Conservation (phyloP, 2,888 invertebrate genomes). For the Dastarcus helophoroides region DNA sequence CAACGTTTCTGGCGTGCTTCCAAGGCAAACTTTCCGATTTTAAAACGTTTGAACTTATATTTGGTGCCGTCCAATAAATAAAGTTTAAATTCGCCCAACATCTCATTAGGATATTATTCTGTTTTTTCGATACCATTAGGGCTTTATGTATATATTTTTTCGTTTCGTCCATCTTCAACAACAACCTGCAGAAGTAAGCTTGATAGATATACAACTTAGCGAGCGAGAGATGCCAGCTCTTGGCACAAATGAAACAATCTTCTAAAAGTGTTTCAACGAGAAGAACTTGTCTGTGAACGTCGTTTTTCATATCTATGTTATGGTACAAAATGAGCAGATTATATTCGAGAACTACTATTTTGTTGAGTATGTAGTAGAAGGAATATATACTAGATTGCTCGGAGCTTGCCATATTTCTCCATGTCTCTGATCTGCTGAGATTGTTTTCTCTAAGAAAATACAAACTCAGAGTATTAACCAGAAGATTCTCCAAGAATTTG, state of each 20-base stretch:
- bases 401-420: slow-evolving; percentile 15
- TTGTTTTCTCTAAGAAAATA: slow-evolving; percentile 15
- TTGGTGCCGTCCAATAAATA: slow-evolving; percentile 19
- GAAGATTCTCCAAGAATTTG: slow-evolving; percentile 11
- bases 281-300: neutral
- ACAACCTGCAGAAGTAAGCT: slow-evolving; percentile 18
- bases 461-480: slow-evolving; percentile 16
- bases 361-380: slow-evolving; percentile 4
- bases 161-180: slow-evolving; percentile 6
- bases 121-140: slow-evolving; percentile 13
- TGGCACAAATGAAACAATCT: slow-evolving; percentile 11
- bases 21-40: slow-evolving; percentile 16
- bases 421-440: slow-evolving; percentile 13
- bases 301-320: slow-evolving; percentile 3
- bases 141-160: slow-evolving; percentile 16
- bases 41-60: slow-evolving; percentile 12
- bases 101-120: slow-evolving; percentile 19
- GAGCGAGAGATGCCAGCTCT: slow-evolving; percentile 18
- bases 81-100: slow-evolving; percentile 19
- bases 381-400: slow-evolving; percentile 5
- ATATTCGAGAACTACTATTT: slow-evolving; percentile 5
- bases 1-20: slow-evolving; percentile 18
- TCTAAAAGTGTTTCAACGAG: slow-evolving; percentile 9
- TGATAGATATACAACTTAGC: slow-evolving; percentile 18
- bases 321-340: slow-evolving; percentile 5